A percentile compares a stretch with the other conserved stretches of the same genome.
Conservation (phyloP, 2,113 vertebrate genomes). For the Geococcyx californianus region DNA sequence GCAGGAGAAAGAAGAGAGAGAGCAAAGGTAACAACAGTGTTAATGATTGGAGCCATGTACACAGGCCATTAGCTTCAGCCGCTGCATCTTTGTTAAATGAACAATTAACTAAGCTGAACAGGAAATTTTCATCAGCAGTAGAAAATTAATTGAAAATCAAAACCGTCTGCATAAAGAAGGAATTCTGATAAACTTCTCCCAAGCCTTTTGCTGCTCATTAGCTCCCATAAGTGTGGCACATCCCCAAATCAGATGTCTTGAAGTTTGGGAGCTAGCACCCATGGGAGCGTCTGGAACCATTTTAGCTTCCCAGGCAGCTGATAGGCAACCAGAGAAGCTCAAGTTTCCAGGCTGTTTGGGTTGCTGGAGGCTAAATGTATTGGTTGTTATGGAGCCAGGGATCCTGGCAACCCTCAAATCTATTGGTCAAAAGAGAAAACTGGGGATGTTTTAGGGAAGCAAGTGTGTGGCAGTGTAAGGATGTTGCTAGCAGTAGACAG, state of each 20-base stretch:
- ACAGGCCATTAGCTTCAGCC: neutral
- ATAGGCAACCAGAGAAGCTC: neutral
- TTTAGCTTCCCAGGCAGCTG: conserved; percentile 1
- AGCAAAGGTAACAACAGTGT: neutral
- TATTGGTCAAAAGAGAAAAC: neutral
- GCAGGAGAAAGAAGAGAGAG: neutral
- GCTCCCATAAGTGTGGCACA: neutral
- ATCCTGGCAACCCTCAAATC: conserved; percentile 20
- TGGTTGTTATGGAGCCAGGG: conserved; percentile 22
- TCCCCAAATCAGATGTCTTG: neutral
- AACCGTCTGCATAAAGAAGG: neutral
- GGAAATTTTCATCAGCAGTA: neutral
- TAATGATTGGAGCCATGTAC: neutral
- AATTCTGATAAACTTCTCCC: neutral
- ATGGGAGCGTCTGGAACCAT: neutral
- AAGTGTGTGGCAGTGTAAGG: neutral
- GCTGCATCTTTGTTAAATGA: neutral
- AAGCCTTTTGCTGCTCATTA: neutral
- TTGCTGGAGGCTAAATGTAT: neutral
- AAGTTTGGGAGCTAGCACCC: neutral
- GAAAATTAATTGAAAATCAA: neutral
- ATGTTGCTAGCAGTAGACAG: conserved; percentile 1
- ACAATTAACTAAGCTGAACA: neutral
- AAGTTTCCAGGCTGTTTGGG: conserved; percentile 10
- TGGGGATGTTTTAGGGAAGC: neutral